Conservation (phyloP, 2,888 invertebrate genomes). For the Saturnia pavonia region DNA sequence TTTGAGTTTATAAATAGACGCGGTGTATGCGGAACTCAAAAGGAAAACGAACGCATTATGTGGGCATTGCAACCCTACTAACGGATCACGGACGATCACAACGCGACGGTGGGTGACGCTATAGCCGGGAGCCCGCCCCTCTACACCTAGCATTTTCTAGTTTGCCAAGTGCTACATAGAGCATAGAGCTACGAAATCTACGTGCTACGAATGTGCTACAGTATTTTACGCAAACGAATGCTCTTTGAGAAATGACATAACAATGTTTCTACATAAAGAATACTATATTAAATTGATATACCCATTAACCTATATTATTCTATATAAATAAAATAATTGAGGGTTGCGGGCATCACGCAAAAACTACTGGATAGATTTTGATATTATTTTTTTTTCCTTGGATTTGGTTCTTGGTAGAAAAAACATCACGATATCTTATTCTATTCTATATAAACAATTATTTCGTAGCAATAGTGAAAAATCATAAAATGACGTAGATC, state of each 20-base stretch:
- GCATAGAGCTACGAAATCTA: constrained; percentile 19
- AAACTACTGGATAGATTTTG: too few relatives aligned
- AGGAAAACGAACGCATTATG: constrained; percentile 56
- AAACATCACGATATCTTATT: too few relatives aligned
- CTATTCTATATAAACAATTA: too few relatives aligned
- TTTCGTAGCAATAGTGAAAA: too few relatives aligned
- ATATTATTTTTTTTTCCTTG: too few relatives aligned
- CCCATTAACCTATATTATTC: too few relatives aligned
- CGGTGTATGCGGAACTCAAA: constrained; percentile 31
- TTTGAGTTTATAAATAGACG: constrained; percentile 33
- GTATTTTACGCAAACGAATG: neutral
- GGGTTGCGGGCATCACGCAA: too few relatives aligned
- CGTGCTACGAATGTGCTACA: constrained; percentile 17
- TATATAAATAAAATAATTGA: too few relatives aligned
- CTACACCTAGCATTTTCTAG: constrained; percentile 38
- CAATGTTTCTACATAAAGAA: too few relatives aligned
- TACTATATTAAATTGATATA: too few relatives aligned
- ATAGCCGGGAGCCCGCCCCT: constrained; percentile 35
- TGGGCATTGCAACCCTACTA: constrained; percentile 69
- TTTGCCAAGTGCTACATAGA: constrained; percentile 34
- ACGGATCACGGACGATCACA: constrained; percentile 32
- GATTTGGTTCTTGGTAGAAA: too few relatives aligned
- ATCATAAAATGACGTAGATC: too few relatives aligned
- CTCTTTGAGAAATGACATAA: neutral
- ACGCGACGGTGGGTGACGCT: constrained; percentile 22